phyloP scores from a whole-genome alignment of 2,888 invertebrate species.

The Orchesellides sinensis region DNA sequence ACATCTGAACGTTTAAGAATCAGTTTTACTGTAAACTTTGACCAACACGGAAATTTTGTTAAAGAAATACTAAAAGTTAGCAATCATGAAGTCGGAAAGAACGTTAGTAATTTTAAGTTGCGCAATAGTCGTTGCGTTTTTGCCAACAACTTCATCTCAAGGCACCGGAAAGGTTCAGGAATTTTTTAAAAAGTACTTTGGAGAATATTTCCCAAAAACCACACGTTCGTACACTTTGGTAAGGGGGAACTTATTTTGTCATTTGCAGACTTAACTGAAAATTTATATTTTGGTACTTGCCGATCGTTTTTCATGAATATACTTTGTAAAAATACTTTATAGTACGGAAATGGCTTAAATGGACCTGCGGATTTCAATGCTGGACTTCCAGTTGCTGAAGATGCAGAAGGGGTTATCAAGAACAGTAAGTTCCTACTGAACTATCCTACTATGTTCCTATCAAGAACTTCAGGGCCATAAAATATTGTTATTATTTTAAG shows the following conservation, averaged over 20 bases:
- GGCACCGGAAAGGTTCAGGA: slow-evolving; percentile 51
- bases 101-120: not conserved
- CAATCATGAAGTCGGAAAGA: slow-evolving; percentile 36
- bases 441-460: not conserved
- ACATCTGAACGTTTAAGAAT: no score
- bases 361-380: slow-evolving; percentile 58
- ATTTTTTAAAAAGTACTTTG: slow-evolving; percentile 57
- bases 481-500: not conserved
- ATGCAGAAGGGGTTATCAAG: no score
- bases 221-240: slow-evolving; percentile 59
- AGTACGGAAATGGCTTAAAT: slow-evolving; percentile 63
- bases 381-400: slow-evolving; percentile 33
- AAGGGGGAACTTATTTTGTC: not conserved
- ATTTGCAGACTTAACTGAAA: no score
- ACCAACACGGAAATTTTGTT: no score
- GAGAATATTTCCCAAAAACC: slow-evolving; percentile 51
- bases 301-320: not conserved
- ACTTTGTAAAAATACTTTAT: not conserved
- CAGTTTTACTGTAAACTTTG: no score
- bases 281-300: no score
- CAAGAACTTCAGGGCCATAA: not conserved
- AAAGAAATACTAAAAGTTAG: no score
- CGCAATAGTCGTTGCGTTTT: not conserved
- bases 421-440: slow-evolving; percentile 11
- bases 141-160: slow-evolving; percentile 14